Evolutionary conservation across 2,888 invertebrate genomes (phyloP), one percentile per base, ranked within the genome.

Genomic region (Xestobium rufovillosum): DNA sequence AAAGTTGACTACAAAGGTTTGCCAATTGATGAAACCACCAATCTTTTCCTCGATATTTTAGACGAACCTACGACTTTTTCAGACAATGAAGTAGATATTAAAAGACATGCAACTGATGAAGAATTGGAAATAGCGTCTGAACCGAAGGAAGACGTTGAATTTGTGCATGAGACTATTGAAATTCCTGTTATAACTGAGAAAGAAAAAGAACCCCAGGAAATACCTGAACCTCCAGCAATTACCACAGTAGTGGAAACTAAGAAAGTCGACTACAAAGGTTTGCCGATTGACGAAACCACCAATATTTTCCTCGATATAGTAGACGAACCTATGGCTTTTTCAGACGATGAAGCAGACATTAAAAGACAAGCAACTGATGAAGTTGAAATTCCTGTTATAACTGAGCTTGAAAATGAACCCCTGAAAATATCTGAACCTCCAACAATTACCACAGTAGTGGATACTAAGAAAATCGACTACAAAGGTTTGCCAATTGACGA

Each of bases 231-330:
- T 23, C 23, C 8, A 23, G n/a, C 23, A 23, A 9, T 9, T 9
- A 8, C n/a, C n/a, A 23, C n/a, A n/a, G 23, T 9, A n/a, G 17
- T 11, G 14, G 3, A 26, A 31, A 11, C 31, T 14, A 19, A 15
- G 6, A 38, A 42, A 26, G 4, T 14, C 14, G 30, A 30, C 8
- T 41, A 43, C 12, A 48, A 49, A 39, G 51, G 50, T 14, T 43
- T 51, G 11, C 52, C 56, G 6, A 36, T 55, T 25, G 54, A 56
- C 36, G 56, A 59, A 14, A 47, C 59, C 0, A 45, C 57, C 13
- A 56, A 48, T 30, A 40, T 53, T 2, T 64, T 64, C 56, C 57
- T 67, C 55, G 49, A 50, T 33, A 35, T 64, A 56, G 57, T 68
- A 56, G 51, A 53, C 38, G 47, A 53, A 41, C 49, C 52, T 25